Evolutionary conservation across 23 tunicate genomes (phyloP), one percentile per base, ranked within the genome.

Genomic region (Oikopleura albicans): DNA sequence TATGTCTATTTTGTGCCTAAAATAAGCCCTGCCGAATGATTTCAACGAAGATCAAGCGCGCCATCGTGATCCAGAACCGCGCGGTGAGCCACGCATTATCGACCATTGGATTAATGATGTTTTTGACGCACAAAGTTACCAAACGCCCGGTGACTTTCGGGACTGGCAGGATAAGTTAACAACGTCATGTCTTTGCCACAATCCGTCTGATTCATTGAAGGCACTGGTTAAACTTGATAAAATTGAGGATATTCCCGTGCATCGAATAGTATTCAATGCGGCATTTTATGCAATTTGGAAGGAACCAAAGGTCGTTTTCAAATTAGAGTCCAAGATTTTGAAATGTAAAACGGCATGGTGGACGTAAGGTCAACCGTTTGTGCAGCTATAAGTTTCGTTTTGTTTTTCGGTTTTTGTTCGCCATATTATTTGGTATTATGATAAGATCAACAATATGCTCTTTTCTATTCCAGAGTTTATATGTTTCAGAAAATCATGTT

Each of bases 241-340:
- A 29, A 71, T 71, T 71, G 27, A 71, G 27, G 35, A 71, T 29
- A 71, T 29, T 71, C 79, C 79, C 2, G 35, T 71, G 35, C 27
- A 71, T 71, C 35, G 27, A 2, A 71, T 71, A 16, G 35, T 71
- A 2, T 71, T 71, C 37, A 71, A 71, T 71, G 27, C 34, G 34
- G 27, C 79, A 16, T 71, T 71, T 31, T 71, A 71, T 37, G 79
- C 79, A 2, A 71, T 71, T 56, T 85, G 87, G 87, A 76, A 38
- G 76, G 86, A 85, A 39, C 83, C 83, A 41, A 83, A 39, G 41
- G 85, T 39, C 29, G 85, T 83, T 35, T 16, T 38, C 40, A 4
- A n/a, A n/a, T n/a, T n/a, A n/a, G n/a, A n/a, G n/a, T n/a, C n/a
- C n/a, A n/a, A n/a, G n/a, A n/a, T n/a, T n/a, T n/a, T n/a, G n/a